Percentiles rank a stretch among this genome's conserved stretches.
Evolutionary conservation across 2,888 invertebrate species (phyloP).

Genomic region (Plagiodera versicolora): DNA sequence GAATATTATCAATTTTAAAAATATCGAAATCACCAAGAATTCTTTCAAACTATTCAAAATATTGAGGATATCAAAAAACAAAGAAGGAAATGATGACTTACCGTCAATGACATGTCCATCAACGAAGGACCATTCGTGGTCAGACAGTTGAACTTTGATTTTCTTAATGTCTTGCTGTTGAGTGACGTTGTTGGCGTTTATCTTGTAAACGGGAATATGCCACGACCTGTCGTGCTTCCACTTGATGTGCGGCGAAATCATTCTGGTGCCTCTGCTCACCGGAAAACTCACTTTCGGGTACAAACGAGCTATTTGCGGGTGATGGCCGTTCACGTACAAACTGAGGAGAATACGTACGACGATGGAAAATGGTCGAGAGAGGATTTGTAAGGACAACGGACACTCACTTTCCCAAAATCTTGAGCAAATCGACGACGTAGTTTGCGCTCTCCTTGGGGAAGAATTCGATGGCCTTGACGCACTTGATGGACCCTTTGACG

Average conservation of each 20-base stretch:
- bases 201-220: slow-evolving; percentile 58
- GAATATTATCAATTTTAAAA: too few species aligned
- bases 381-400: too few species aligned
- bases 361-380: neutral
- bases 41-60: too few species aligned
- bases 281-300: slow-evolving; percentile 79
- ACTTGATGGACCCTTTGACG: slow-evolving; percentile 1
- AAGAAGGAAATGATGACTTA: slow-evolving; percentile 21
- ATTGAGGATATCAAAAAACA: too few species aligned
- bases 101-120: slow-evolving; percentile 80
- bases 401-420: slow-evolving; percentile 28
- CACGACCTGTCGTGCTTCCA: slow-evolving; percentile 85
- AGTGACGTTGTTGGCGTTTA: slow-evolving; percentile 11
- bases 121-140: slow-evolving; percentile 68
- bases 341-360: slow-evolving; percentile 53
- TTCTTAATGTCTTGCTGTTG: slow-evolving; percentile 11
- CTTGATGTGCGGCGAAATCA: slow-evolving; percentile 71
- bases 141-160: slow-evolving; percentile 43
- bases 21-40: too few species aligned
- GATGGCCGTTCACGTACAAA: slow-evolving; percentile 75
- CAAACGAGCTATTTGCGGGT: slow-evolving; percentile 72
- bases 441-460: slow-evolving; percentile 4
- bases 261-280: slow-evolving; percentile 66
- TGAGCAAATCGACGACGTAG: slow-evolving; percentile 17
- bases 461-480: slow-evolving; percentile 15